phyloP scores from a whole-genome alignment of 2,888 invertebrate genomes.

The Diarsia dahlii region DNA sequence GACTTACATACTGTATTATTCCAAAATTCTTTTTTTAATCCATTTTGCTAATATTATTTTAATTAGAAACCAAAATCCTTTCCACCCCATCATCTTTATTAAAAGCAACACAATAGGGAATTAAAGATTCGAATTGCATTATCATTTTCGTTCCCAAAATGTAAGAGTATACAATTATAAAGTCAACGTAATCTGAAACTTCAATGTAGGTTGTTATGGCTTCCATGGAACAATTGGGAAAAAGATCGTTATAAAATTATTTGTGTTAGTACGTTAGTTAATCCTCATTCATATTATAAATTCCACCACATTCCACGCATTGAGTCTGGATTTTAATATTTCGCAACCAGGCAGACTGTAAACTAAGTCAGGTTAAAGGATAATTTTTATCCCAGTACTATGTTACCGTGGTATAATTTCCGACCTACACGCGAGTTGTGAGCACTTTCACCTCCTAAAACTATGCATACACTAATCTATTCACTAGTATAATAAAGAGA shows the following conservation, averaged over 20 bases:
- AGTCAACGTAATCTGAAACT: constrained; percentile 23
- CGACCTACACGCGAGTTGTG: not conserved
- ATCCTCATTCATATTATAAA: too few species aligned
- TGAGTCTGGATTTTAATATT: too few species aligned
- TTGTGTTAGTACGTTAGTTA: not conserved
- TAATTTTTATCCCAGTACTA: not conserved
- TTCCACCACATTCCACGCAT: too few species aligned
- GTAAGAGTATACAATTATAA: constrained; percentile 1
- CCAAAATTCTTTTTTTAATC: not conserved
- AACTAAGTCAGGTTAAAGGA: not conserved
- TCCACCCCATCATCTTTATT: constrained; percentile 1
- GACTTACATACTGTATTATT: not conserved
- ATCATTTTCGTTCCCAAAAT: constrained; percentile 5
- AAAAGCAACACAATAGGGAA: constrained; percentile 10
- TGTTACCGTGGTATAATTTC: not conserved
- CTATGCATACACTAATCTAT: not conserved
- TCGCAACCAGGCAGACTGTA: too few species aligned
- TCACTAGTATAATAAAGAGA: not conserved
- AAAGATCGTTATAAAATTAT: too few species aligned
- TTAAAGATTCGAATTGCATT: constrained; percentile 23
- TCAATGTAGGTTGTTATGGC: constrained; percentile 18
- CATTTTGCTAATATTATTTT: not conserved
- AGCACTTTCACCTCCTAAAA: not conserved
- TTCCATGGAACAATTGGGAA: not conserved
- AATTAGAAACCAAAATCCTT: not conserved